Evolutionary conservation across 2,113 vertebrate genomes (phyloP), one percentile per base, ranked within the genome.

Genomic region (Malurus cyaneus): DNA sequence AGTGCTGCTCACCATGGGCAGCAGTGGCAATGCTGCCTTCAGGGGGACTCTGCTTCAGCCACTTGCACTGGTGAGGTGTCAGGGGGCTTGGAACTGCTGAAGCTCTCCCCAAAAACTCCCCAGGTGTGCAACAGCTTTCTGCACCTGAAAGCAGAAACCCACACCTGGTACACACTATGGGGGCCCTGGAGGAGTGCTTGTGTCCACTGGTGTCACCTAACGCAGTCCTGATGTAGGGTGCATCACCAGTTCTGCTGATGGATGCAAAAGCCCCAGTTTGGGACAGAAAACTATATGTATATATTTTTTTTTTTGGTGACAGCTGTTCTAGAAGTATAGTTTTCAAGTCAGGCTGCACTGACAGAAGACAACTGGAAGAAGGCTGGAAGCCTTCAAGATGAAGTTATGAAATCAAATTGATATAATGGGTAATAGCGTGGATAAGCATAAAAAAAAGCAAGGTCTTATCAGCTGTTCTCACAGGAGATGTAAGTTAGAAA

Each of bases 221-320:
- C 0, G 4, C 32, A 24, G 0, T 31, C 24, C 36, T n/a, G 36
- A 42, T 0, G 1, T 1, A 28, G n/a, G 41, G 28, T 1, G 4
- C 28, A 34, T 13, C 1, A 2, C 0, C 2, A 13, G 3, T 13
- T 54, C 31, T 50, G 69, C 34, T 34, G 29, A 8, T 28, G 5
- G 4, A 49, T 0, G 1, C 9, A 26, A 60, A n/a, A 81, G n/a
- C 8, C 18, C 7, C 31, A 16, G 5, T 18, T 34, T 29, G n/a
- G 29, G 11, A 71, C 12, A 53, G 31, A 70, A 74, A 80, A 26
- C 1, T 12, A 7, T 39, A 39, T 39, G 11, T 39, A 39, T 39
- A 39, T 36, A 36, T 60, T 20, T 56, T n/a, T 23, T 31, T 44
- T 24, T 59, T 12, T 18, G 4, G 10, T 71, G 41, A 77, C 0